Conservation (phyloP, 2,113 vertebrate genomes). For the Morone chrysops region DNA sequence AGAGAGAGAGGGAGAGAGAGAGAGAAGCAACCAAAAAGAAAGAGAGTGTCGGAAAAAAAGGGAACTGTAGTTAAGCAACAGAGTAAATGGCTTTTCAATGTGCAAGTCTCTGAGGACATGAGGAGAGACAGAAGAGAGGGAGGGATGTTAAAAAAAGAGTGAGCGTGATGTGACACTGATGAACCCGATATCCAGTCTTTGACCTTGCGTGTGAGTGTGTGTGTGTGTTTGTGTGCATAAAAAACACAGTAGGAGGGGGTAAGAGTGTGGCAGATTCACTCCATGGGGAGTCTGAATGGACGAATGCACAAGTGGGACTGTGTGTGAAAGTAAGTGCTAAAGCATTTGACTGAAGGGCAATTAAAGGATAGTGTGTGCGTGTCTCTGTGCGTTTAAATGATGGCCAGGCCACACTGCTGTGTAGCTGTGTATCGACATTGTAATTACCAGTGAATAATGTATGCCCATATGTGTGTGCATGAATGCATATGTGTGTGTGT, state of each 20-base stretch:
- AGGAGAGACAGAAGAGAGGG: slow-evolving; percentile 1
- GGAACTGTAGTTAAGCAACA: slow-evolving; percentile 32
- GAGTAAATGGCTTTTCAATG: slow-evolving; percentile 63
- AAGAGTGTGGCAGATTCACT: slow-evolving; percentile 54
- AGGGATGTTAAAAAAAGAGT: slow-evolving; percentile 22
- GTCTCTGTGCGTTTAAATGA: slow-evolving; percentile 32
- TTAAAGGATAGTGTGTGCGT: slow-evolving; percentile 68
- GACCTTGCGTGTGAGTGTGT: slow-evolving; percentile 48
- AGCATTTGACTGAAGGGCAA: slow-evolving; percentile 75
- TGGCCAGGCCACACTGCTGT: slow-evolving; percentile 31
- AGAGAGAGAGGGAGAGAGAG: background rate
- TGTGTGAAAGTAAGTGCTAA: slow-evolving; percentile 48
- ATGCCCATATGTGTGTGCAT: slow-evolving; percentile 36
- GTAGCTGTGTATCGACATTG: slow-evolving; percentile 66
- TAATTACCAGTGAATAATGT: slow-evolving; percentile 78
- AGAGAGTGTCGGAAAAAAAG: slow-evolving; percentile 19
- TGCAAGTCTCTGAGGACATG: slow-evolving; percentile 35
- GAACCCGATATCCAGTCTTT: slow-evolving; percentile 47
- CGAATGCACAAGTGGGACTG: slow-evolving; percentile 61
- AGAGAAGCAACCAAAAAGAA: slow-evolving; percentile 57
- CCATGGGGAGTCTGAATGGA: slow-evolving; percentile 67
- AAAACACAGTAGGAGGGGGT: slow-evolving; percentile 16
- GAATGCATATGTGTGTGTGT: slow-evolving; percentile 14
- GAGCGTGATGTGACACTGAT: slow-evolving; percentile 49
- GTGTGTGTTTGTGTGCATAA: background rate